Evolutionary conservation across 2,113 vertebrate species (phyloP).

Genomic region (Chrysochloris asiatica): DNA sequence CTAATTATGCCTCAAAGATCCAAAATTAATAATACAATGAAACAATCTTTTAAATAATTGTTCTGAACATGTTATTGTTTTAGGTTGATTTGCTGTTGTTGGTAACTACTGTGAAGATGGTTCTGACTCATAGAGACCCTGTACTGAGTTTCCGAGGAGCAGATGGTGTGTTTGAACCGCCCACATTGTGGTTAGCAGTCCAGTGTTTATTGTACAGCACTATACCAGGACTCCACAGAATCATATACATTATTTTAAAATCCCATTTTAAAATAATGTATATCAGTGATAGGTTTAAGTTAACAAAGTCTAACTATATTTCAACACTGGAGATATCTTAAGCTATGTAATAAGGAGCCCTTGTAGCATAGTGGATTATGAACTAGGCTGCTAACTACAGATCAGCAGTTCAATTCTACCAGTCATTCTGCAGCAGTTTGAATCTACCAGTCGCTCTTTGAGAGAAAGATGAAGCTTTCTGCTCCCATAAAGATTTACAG

Average conservation of each 20-base stretch:
- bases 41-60: not conserved
- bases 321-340: not conserved
- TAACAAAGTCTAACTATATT: not conserved
- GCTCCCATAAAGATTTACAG: too few species aligned
- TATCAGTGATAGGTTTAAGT: not conserved
- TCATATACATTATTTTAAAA: not conserved
- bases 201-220: too few species aligned
- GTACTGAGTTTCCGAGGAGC: not conserved
- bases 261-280: not conserved
- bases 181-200: too few species aligned
- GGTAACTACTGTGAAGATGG: too few species aligned
- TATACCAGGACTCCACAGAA: constrained; percentile 34
- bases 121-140: not conserved
- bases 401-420: too few species aligned
- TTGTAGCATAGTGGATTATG: too few species aligned
- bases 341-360: too few species aligned
- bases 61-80: constrained; percentile 3
- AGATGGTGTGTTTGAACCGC: too few species aligned
- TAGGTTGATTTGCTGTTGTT: not conserved
- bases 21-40: not conserved
- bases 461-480: too few species aligned
- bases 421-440: too few species aligned
- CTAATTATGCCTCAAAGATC: not conserved
- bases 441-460: too few species aligned
- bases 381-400: too few species aligned